Base-by-base conservation (phyloP, 2,888 invertebrate genomes). In the Spodoptera littoralis region DNA sequence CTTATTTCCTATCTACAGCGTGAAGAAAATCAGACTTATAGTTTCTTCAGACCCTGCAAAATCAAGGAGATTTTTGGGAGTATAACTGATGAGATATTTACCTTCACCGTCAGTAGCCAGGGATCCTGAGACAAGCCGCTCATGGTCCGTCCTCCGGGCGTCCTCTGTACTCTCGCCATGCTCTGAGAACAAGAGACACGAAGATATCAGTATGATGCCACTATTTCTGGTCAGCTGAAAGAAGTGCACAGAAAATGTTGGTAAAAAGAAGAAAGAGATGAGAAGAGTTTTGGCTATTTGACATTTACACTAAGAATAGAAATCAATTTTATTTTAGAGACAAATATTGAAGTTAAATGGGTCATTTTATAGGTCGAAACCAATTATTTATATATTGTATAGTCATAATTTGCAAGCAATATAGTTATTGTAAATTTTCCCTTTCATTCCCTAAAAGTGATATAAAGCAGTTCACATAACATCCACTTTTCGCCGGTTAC, bases 51-150 rank as follows among this genome's bases (percentile, higher is more conserved):
- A 9, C 36, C 9, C 5, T 36, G 36, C 9, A 36, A 36, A 36
- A 36, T 36, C 9, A 9, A 36, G n/a, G 13, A 24, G 47, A 43
- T 65, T 36, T n/a, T 18, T 5, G 11, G 11, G 2, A n/a, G 22
- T 0, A 30, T 1, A 13, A 11, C n/a, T n/a, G 8, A 1, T 49
- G 45, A 70, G 59, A 66, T 79, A 91, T 95, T 95, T 95, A 97
- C 98, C 97, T 96, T 97, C 97, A 84, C 97, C 97, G 90, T 97
- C 97, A 87, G 97, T 98, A 89, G 97, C 97, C 84, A 97, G 96
- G 77, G 97, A 97, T 83, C 96, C 97, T 78, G 96, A 95, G 81
- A 95, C 95, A 88, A 96, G 96, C 93, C 96, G 95, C 89, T 95
- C 95, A 73, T 95, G 95, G 77, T 95, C 91, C 44, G 95, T 95